Evolutionary conservation across 2,797 vertebrate genomes (phyloP).

Genomic region (Bucorvus abyssinicus): DNA sequence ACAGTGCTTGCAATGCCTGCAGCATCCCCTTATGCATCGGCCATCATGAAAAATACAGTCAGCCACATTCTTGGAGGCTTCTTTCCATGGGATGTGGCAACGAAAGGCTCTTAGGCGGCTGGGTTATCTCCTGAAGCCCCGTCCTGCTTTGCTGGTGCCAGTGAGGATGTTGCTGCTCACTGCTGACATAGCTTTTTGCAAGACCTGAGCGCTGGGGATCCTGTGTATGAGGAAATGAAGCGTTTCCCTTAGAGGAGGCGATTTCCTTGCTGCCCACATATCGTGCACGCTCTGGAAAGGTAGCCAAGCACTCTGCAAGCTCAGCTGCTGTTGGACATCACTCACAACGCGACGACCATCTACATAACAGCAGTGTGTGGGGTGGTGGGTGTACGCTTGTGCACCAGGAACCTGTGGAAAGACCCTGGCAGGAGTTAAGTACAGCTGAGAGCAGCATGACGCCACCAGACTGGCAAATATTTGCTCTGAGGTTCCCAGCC

Average conservation of each 20-base stretch:
- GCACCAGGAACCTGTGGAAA: not conserved
- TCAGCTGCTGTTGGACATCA: not conserved
- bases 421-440: not conserved
- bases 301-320: not conserved
- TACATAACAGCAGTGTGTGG: rapidly evolving
- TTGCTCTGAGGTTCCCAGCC: not conserved
- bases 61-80: not conserved
- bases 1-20: not conserved
- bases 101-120: not conserved
- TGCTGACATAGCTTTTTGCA: not conserved
- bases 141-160: not conserved
- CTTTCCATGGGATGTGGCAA: not conserved
- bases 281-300: rapidly evolving
- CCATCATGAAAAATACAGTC: rapidly evolving
- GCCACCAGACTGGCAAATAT: not conserved
- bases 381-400: not conserved
- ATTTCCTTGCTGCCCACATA: not conserved
- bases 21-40: not conserved
- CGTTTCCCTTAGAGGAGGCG: rapidly evolving
- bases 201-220: not conserved
- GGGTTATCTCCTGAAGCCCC: not conserved
- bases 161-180: not conserved
- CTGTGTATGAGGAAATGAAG: rapidly evolving
- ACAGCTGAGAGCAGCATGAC: rapidly evolving
- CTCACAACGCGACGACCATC: rapidly evolving